Conservation (phyloP, 2,797 vertebrate genomes). For the Pterois miles region DNA sequence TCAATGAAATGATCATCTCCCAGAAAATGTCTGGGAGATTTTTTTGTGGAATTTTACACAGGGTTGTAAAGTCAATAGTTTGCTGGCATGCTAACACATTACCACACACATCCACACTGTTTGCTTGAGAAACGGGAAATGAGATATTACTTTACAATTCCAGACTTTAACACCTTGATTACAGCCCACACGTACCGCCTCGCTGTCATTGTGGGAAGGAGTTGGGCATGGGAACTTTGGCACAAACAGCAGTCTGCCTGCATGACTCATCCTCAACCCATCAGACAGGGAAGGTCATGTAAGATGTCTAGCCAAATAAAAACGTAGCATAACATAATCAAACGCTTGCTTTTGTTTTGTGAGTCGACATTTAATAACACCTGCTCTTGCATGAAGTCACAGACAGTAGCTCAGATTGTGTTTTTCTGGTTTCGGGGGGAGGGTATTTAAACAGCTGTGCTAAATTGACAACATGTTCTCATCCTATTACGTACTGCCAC, state of each 20-base stretch:
- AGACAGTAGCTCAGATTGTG: neutral
- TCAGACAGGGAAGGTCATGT: constrained; percentile 42
- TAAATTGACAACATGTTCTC: too few relatives aligned
- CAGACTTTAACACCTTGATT: constrained; percentile 62
- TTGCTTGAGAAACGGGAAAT: constrained; percentile 13
- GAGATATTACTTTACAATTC: constrained; percentile 43
- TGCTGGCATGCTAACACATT: constrained; percentile 14
- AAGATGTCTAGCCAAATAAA: constrained; percentile 45
- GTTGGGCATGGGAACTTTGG: constrained; percentile 47
- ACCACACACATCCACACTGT: constrained; percentile 5
- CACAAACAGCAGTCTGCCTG: constrained; percentile 11
- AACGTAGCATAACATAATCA: constrained; percentile 44
- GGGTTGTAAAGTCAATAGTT: constrained; percentile 7
- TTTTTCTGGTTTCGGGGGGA: neutral
- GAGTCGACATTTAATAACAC: constrained; percentile 9
- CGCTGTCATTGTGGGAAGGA: neutral
- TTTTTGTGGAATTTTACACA: too few relatives aligned
- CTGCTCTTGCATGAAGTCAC: constrained; percentile 57
- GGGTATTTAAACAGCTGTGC: neutral
- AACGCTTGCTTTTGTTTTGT: constrained; percentile 6
- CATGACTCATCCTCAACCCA: constrained; percentile 65
- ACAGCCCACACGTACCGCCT: neutral
- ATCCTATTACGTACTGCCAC: too few relatives aligned
- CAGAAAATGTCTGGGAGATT: neutral
- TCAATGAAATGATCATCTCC: neutral